Base-by-base conservation (phyloP, 2,888 invertebrate genomes). In the Phengaris alcon region DNA sequence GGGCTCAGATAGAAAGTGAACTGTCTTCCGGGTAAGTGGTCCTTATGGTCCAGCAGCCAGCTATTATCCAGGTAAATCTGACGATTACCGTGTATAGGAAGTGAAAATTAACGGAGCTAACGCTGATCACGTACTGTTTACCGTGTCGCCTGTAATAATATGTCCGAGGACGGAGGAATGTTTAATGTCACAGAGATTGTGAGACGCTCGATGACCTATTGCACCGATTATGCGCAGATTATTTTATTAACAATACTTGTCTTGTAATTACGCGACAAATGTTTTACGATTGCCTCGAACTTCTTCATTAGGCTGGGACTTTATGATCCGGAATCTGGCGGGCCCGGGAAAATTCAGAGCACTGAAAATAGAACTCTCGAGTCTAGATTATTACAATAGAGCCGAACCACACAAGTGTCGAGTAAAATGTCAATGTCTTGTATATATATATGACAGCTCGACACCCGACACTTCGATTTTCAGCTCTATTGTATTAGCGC, bases 51-150 rank as follows among this genome's bases (percentile, higher is more conserved):
- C 22, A n/a, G n/a, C n/a, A n/a, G n/a, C n/a, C n/a, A 22, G 22
- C 22, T 22, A 22, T 22, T 22, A 1, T 22, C 22, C 57, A 15
- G 57, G 57, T 57, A 15, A 57, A 35, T 8, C 57, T 15, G n/a
- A 15, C 15, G 57, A 57, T 15, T 57, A 13, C 7, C 57, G 57
- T 57, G 15, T 4, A 35, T 57, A 57, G 59, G 10, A 74, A 10
- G 75, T 68, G 22, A 22, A 52, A 44, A 12, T 8, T 12, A 44
- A 13, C 35, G 12, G 57, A 57, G 15, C 22, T 22, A 64, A 64
- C 59, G 35, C 22, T 64, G 22, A 64, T 22, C 59, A 64, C 59
- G 59, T 64, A 64, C 59, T 64, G 59, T 35, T 35, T 35, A 35
- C 22, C 15, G 57, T 57, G 57, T 59, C 15, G 57, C 35, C 35